Conservation (phyloP, 2,797 vertebrate genomes). For the Pogoniulus pusillus region DNA sequence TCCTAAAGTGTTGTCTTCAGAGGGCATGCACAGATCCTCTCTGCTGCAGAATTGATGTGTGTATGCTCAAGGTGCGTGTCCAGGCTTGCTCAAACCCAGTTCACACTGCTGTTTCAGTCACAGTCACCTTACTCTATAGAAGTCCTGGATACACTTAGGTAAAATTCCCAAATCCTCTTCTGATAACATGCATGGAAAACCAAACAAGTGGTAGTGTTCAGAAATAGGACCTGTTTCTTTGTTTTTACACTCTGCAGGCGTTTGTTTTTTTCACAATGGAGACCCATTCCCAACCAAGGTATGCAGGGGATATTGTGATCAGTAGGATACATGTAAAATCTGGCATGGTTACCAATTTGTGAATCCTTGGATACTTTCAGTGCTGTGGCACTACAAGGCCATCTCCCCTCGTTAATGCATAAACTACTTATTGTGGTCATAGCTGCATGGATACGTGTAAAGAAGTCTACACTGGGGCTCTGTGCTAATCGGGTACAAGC, state of each 20-base stretch:
- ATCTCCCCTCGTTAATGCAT: not conserved
- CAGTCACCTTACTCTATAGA: not conserved
- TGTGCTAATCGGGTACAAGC: not conserved
- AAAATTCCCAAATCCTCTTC: not conserved
- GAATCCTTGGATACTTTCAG: not conserved
- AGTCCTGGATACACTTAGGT: not conserved
- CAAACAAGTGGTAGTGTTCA: not conserved
- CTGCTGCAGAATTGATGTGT: not conserved
- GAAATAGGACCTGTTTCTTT: not conserved
- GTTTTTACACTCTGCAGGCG: not conserved
- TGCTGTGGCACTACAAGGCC: not conserved
- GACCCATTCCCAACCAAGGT: not conserved
- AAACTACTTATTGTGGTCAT: not conserved
- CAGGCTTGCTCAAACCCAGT: not conserved
- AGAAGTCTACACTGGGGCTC: not conserved
- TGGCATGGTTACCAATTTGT: not conserved
- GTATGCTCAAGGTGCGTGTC: not conserved
- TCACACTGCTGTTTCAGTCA: not conserved
- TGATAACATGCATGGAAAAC: not conserved
- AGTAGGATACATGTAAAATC: not conserved
- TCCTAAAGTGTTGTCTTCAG: fast-evolving
- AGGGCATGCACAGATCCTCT: not conserved
- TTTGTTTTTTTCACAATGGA: not conserved
- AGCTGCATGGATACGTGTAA: not conserved
- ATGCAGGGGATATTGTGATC: not conserved